Conservation (phyloP, 2,888 invertebrate genomes). For the Chaetoderma sp. region DNA sequence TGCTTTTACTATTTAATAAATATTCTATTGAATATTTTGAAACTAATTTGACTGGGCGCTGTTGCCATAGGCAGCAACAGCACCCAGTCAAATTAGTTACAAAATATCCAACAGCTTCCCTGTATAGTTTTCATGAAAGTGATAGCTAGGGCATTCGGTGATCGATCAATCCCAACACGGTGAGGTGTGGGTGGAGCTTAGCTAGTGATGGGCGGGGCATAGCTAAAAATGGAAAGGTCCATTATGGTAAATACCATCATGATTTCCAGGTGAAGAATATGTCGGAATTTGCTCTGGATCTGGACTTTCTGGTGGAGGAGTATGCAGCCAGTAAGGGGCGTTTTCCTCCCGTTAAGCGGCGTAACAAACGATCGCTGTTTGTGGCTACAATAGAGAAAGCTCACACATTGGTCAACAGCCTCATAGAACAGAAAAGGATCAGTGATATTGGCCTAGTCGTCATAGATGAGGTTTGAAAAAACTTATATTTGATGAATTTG, state of each 20-base stretch:
- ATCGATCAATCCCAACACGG: no score
- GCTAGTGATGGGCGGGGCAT: no score
- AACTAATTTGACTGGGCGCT: no score
- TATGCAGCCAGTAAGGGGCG: conserved; percentile 91
- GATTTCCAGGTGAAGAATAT: conserved; percentile 80
- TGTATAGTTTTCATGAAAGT: no score
- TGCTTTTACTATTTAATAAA: no score
- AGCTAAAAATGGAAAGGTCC: no score
- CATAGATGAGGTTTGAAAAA: conserved; percentile 80
- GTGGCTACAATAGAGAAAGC: conserved; percentile 97
- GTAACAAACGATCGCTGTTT: conserved; percentile 84
- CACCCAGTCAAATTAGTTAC: no score
- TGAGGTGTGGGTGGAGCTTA: no score
- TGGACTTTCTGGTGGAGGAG: conserved; percentile 93
- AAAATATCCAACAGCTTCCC: no score
- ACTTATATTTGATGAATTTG: neutral
- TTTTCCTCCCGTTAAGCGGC: conserved; percentile 84
- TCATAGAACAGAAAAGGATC: conserved; percentile 82
- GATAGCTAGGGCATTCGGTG: no score
- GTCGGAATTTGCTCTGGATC: conserved; percentile 86
- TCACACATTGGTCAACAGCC: conserved; percentile 83
- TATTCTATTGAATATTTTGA: no score
- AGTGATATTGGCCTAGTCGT: conserved; percentile 83
- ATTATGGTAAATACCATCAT: neutral
- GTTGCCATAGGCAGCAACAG: no score